Base-by-base conservation (phyloP, 2,888 invertebrate species). In the Luperina nickerlii region DNA sequence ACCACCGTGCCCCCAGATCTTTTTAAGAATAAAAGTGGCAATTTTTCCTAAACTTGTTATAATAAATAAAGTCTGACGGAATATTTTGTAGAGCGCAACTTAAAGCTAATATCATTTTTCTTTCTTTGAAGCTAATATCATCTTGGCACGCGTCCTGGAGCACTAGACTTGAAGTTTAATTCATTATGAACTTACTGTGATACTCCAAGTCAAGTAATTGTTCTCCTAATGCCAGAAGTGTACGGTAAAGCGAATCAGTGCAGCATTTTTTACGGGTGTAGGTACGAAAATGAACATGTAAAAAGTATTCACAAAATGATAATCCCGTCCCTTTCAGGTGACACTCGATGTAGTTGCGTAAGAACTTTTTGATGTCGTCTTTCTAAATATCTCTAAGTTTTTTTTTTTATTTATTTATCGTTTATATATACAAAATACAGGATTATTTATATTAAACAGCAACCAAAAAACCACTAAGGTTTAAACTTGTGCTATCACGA, bases 61-160 rank as follows among this genome's bases (percentile, higher is more conserved):
- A 62, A 9, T 57, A 24, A 9, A n/a, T 66, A 60, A n/a, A 62
- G 20, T 74, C n/a, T n/a, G 3, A 9, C 2, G 6, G 18, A 78
- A 57, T 67, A 27, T 67, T 48, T 78, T 18, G 38, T 60, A 67
- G 27, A 24, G n/a, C 18, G n/a, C 15, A 65, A 65, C 54, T 78
- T 79, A 3, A 15, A 78, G 69, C 57, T 45, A 69, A 78, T 78
- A 69, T 69, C 54, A 57, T 79, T 65, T 78, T 1, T 32, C 32
- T 32, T 32, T 32, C 32, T 32, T 78, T 79, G 1, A 15, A 78
- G 69, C 57, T 45, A 69, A 78, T 78, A 69, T 69, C 54, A 78
- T 79, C 54, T 78, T 69, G 54, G 38, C 27, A 65, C n/a, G 24
- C 32, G 63, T 32, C 24, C 18, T 45, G 15, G 20, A 5, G 18